Percentiles rank a stretch among this genome's conserved stretches.
These are phyloP conservation scores for Dendroctonus valens DNA, from an alignment of 1,140 invertebrate genomes.

Conservation along the genomic window DNA sequence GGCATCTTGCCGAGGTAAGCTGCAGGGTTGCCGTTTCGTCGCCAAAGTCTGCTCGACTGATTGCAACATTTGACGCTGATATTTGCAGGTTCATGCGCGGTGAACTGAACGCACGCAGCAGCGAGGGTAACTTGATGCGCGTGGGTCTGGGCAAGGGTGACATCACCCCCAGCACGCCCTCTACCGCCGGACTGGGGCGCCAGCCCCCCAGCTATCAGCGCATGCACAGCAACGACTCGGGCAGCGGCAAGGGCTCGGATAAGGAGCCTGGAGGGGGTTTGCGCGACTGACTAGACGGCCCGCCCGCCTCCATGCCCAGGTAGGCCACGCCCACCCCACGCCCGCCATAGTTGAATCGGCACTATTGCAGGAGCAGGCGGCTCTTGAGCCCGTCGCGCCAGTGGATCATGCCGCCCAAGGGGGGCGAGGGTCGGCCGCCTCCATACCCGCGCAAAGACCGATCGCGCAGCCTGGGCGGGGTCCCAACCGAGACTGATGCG, in stretches of 20 bases:
- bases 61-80: not conserved
- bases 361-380: slow-evolving; percentile 1
- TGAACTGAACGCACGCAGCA: slow-evolving; percentile 60
- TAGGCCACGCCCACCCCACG: slow-evolving; percentile 19
- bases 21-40: no score
- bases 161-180: slow-evolving; percentile 66
- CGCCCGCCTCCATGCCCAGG: slow-evolving; percentile 52
- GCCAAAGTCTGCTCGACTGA: no score
- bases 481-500: slow-evolving; percentile 34
- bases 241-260: slow-evolving; percentile 63
- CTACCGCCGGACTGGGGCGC: slow-evolving; percentile 58
- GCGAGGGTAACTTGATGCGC: slow-evolving; percentile 44
- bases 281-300: slow-evolving; percentile 72
- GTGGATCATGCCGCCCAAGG: slow-evolving; percentile 54
- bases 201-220: slow-evolving; percentile 75
- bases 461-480: slow-evolving; percentile 39
- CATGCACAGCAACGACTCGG: slow-evolving; percentile 80
- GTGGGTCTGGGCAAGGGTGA: slow-evolving; percentile 53
- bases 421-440: slow-evolving; percentile 45
- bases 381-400: slow-evolving; percentile 56
- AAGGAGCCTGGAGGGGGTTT: slow-evolving; percentile 59
- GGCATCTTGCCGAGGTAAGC: no score
- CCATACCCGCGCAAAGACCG: slow-evolving; percentile 40
- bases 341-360: not conserved
- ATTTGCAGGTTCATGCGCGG: slow-evolving; percentile 73